Evolutionary conservation across 2,113 vertebrate species (phyloP), one percentile per base, ranked within the genome.

Genomic region (Sylvia atricapilla): DNA sequence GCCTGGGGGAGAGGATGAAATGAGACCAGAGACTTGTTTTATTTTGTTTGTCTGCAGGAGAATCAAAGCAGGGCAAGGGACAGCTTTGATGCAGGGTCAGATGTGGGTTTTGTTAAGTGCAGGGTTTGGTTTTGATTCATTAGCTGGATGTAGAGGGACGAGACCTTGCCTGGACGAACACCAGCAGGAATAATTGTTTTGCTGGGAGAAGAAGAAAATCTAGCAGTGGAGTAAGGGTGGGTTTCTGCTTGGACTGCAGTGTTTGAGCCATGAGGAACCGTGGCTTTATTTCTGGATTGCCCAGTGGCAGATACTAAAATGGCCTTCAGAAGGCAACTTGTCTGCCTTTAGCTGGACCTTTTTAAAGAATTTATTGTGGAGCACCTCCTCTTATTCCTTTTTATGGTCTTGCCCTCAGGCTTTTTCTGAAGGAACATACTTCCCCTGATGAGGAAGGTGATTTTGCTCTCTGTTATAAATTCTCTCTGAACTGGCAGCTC

Each of bases 31-130:
- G 74, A 35, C 78, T 85, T 68, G 23, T 37, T 89, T 70, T 44
- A 2, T 69, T 50, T 66, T 95, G 67, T 84, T 93, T 94, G 76
- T 93, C 81, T 20, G 64, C 4, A 1, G 53, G 70, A 68, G 56
- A 58, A 91, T 92, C 90, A 76, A 78, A 93, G 91, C 70, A 80
- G 92, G 49, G 64, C 79, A 95, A 85, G 70, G 91, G 81, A 35
- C 43, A 68, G 83, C 92, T 90, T 92, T 94, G 95, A 79, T 78
- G 60, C 25, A 28, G 92, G 95, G 88, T 91, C 89, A 93, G 43
- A 64, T 6, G 1, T 77, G 87, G 91, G 37, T 44, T 89, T 87
- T 83, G 82, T 72, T 50, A 88, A 84, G 79, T 64, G 55, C 81
- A 24, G 75, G 82, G 90, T 75, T 92, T 81, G 73, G 19, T 94